phyloP scores from a whole-genome alignment of 2,113 vertebrate genomes.

The Gymnocephalus cernua region DNA sequence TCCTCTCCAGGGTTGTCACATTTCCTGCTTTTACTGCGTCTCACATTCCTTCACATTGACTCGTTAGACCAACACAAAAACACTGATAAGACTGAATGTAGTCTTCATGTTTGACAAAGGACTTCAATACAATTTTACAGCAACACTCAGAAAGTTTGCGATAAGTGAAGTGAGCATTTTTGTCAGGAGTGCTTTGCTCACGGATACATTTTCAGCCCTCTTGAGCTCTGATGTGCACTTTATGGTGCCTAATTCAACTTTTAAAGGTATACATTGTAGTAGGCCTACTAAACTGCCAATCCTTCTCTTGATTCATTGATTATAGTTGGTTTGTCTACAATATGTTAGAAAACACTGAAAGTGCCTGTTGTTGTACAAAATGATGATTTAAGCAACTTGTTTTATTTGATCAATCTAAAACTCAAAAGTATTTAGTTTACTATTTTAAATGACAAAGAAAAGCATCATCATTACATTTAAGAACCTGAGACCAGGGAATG shows the following conservation, averaged over 20 bases:
- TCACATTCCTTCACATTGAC: slow-evolving; percentile 74
- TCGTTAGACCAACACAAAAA: slow-evolving; percentile 46
- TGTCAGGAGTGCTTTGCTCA: background rate
- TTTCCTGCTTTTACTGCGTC: slow-evolving; percentile 72
- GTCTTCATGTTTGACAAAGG: slow-evolving; percentile 7
- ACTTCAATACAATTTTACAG: slow-evolving; percentile 12
- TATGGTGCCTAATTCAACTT: background rate
- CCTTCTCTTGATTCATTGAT: background rate
- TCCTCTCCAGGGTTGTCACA: slow-evolving; percentile 68
- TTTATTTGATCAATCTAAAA: background rate
- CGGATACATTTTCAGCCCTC: slow-evolving; percentile 2
- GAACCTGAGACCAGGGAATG: background rate
- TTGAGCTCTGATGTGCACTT: background rate
- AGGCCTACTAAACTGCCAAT: background rate
- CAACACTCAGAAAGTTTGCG: background rate
- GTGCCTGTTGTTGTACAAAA: background rate
- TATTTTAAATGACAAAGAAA: background rate
- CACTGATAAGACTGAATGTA: slow-evolving; percentile 52
- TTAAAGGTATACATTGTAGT: background rate
- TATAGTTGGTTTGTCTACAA: background rate
- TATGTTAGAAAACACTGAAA: background rate
- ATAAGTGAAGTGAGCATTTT: background rate
- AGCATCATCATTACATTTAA: background rate
- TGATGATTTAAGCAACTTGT: background rate
- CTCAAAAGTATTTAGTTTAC: background rate